phyloP scores from a whole-genome alignment of 2,113 vertebrate genomes.

The Gymnobelideus leadbeateri region DNA sequence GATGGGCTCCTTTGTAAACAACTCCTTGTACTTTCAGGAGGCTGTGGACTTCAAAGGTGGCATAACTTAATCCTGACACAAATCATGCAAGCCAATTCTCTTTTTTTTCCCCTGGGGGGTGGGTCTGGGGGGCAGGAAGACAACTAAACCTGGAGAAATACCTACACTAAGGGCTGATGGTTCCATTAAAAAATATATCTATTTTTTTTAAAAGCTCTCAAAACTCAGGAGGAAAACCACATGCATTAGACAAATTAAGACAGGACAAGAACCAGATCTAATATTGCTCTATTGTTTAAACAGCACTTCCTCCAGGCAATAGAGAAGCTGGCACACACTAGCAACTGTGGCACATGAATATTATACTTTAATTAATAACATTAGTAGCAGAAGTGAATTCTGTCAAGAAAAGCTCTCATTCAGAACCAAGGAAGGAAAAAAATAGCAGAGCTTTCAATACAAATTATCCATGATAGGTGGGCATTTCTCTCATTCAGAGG shows the following conservation, averaged over 20 bases:
- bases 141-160: slow-evolving; percentile 37
- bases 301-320: background rate
- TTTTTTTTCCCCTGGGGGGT: slow-evolving; percentile 52
- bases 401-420: slow-evolving; percentile 57
- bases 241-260: background rate
- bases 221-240: slow-evolving; percentile 1
- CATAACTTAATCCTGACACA: slow-evolving; percentile 82
- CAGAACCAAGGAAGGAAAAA: background rate
- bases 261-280: slow-evolving; percentile 22
- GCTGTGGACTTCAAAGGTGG: slow-evolving; percentile 82
- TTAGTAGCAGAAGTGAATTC: slow-evolving; percentile 41
- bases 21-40: slow-evolving; percentile 88
- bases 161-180: background rate
- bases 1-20: slow-evolving; percentile 90
- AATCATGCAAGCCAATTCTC: slow-evolving; percentile 60
- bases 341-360: background rate
- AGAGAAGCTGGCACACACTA: background rate
- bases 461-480: background rate
- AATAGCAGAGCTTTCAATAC: background rate
- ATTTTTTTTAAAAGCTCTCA: background rate
- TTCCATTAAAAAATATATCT: background rate
- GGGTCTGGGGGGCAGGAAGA: background rate
- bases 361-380: background rate
- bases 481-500: background rate
- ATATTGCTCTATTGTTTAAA: slow-evolving; percentile 24